Evolutionary conservation across 1,140 invertebrate species (phyloP), one percentile per base, ranked within the genome.

Genomic region (Drosophila sucinea): DNA sequence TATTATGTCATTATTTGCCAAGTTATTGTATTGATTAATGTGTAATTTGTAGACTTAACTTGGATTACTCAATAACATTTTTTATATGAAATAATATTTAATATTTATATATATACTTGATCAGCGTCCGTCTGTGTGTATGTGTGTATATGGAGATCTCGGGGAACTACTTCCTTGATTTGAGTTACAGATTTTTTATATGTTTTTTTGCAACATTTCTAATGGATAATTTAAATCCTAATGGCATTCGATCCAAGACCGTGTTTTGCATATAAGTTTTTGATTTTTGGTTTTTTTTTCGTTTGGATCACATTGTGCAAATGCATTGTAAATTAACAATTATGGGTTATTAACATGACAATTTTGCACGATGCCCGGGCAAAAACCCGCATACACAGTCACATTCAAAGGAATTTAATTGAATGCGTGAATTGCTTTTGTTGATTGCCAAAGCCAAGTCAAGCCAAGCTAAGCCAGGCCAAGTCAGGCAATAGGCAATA

Each of bases 271-370:
- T 57, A 29, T 0, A 0, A 55, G 1, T 33, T 0, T 70, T 70
- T 69, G 61, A 58, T 72, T 64, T 60, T 6, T 44, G 47, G 32
- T 51, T n/a, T 60, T 60, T 35, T 41, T 38, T 47, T 55, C 61
- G 17, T 60, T 40, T 72, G 64, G 65, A 54, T 55, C 63, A 61
- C 55, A 63, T 68, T 76, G 71, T 61, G 60, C 70, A 58, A 72
- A 70, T 77, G 77, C 78, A 84, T 89, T 87, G 84, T 90, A 89
- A 90, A 90, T 90, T 91, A 84, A 83, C 87, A 83, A 90, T 90
- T 90, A 90, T 90, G 87, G 83, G 83, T 79, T 78, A 90, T 89
- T 87, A 90, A 90, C 87, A 90, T 90, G 87, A 90, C 87, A 90
- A 91, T 89, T 90, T 90, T 84, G 90, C 90, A 87, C 71, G 77